Base-by-base conservation (phyloP, 2,888 invertebrate species). In the Cataglyphis albicans region DNA sequence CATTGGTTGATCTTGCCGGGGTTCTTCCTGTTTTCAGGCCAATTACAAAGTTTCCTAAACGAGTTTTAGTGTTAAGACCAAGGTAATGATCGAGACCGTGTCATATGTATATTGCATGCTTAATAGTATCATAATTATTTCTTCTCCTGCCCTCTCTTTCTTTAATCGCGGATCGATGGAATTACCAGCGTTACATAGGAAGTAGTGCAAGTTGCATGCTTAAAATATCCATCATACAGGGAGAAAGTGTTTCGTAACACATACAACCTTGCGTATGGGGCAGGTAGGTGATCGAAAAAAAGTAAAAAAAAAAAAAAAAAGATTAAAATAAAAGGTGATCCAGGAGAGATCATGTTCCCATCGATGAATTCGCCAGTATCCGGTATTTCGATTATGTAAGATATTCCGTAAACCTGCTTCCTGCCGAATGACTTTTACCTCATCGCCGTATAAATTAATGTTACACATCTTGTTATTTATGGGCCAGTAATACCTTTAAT, bases 191-290 rank as follows among this genome's bases (percentile, higher is more conserved):
- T 88, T 91, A 90, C 86, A 92, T 86, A 92, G 92, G 92, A 92
- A 92, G 90, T 86, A 87, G 89, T 89, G 90, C 90, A 91, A 85
- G 70, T 83, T 88, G 89, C 91, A 89, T 90, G 89, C 89, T 84
- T 90, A 84, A 90, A 91, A 89, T 90, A 92, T 92, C 90, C 88
- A 89, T 92, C 92, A 91, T 93, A 92, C 90, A 90, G 89, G 88
- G 94, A 93, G 94, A 94, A 94, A 94, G 94, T 87, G 92, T 93
- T 93, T 93, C 92, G 92, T 93, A 94, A 94, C 65, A 68, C 65
- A 38, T 48, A 55, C 63, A 81, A 68, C 18, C 67, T 67, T 29
- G 55, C 12, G 21, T 88, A 84, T 82, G 25, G 21, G 38, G 25
- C 74, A 44, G 63, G 59, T 74, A 65, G 38, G 29, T 32, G 44